Conservation (phyloP, 2,113 vertebrate species). For the Otolemur garnettii region DNA sequence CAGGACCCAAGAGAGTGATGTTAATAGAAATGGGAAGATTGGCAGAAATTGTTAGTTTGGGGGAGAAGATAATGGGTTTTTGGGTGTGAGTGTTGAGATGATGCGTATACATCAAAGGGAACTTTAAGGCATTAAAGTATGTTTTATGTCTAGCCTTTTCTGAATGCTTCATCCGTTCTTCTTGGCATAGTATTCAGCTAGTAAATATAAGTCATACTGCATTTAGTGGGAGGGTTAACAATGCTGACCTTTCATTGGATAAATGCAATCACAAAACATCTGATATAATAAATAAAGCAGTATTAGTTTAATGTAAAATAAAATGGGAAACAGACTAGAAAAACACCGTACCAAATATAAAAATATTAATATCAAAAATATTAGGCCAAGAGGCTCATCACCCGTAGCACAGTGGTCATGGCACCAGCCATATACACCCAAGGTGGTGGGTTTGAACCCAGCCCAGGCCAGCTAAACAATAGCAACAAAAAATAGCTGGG, state of each 20-base stretch:
- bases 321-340: constrained; percentile 39
- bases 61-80: constrained; percentile 13
- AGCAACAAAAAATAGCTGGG: too few species aligned
- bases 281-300: constrained; percentile 40
- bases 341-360: constrained; percentile 32
- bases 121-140: not conserved
- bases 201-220: not conserved
- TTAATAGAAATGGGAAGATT: not conserved
- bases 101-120: not conserved
- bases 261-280: constrained; percentile 19
- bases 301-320: constrained; percentile 56
- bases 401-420: too few species aligned
- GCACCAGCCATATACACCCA: too few species aligned
- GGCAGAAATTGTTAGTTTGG: not conserved
- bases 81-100: not conserved
- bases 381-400: not conserved
- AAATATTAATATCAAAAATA: constrained; percentile 51
- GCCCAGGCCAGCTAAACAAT: too few species aligned
- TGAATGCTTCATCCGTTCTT: not conserved
- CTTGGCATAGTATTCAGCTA: not conserved
- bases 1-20: not conserved
- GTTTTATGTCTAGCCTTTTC: constrained; percentile 16
- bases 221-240: not conserved
- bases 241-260: constrained; percentile 51
- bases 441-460: too few species aligned